A percentile compares a stretch with the other conserved stretches of the same genome.
Conservation (phyloP, 1,140 invertebrate species). For the Anastrepha obliqua region DNA sequence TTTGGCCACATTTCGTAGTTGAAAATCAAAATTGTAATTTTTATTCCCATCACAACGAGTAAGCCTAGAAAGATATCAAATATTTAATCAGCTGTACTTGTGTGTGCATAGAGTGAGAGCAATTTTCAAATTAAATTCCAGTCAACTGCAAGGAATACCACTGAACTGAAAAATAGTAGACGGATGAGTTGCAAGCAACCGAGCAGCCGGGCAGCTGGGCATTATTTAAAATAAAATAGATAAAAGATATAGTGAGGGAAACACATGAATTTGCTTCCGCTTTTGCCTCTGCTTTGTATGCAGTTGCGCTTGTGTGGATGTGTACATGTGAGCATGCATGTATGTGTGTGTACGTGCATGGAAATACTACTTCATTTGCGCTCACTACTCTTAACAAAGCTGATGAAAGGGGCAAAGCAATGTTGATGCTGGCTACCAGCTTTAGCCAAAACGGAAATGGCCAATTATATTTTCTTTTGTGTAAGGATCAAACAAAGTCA, state of each 20-base stretch:
- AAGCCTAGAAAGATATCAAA: background rate
- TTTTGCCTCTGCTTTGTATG: background rate
- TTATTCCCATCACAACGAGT: conserved; percentile 1
- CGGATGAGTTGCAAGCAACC: background rate
- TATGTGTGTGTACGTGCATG: background rate
- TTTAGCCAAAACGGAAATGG: background rate
- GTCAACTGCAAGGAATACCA: conserved; percentile 10
- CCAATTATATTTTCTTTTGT: conserved; percentile 43
- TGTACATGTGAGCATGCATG: background rate
- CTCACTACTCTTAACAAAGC: background rate
- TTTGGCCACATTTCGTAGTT: background rate
- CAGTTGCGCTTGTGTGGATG: background rate
- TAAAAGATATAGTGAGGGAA: background rate
- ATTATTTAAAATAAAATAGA: conserved; percentile 12
- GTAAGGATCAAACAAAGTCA: conserved; percentile 33
- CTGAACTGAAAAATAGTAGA: background rate
- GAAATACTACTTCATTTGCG: background rate
- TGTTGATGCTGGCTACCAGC: background rate
- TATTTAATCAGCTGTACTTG: conserved; percentile 5
- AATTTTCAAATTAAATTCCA: conserved; percentile 50
- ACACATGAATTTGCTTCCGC: too few species aligned
- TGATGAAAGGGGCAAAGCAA: conserved; percentile 3
- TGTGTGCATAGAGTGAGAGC: background rate
- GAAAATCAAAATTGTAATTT: conserved; percentile 29
- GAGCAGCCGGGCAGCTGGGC: background rate